Evolutionary conservation across 2,113 vertebrate species (phyloP), one percentile per base, ranked within the genome.

Genomic region (Miniopterus natalensis): DNA sequence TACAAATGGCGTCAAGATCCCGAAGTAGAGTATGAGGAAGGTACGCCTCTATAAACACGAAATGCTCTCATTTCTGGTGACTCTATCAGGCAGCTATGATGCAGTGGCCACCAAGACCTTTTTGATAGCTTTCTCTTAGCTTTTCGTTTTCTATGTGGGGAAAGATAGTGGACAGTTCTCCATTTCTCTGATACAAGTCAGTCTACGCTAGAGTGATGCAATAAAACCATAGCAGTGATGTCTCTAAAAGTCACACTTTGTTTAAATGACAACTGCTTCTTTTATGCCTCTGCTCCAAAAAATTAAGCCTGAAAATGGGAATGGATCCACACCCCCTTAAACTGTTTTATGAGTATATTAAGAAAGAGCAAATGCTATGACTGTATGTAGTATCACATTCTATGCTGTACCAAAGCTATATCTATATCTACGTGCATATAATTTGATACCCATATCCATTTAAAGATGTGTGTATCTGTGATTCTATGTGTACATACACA

Each of bases 401-500:
- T 10, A 79, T 25, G 36, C 10, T 40, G 31, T 25, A 57, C 40
- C 18, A 55, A 49, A n/a, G 27, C 29, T 93, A 20, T 49, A 70
- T 68, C 90, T 92, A 68, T 20, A 36, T 71, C 42, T 84, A 49
- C 66, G 23, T 68, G 66, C 31, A 17, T 73, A 23, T 84, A 95
- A 84, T 71, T 97, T 84, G 86, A 80, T 80, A 77, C n/a, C 10
- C 88, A 84, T 20, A 94, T 55, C 47, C 49, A 74, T 29, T 94
- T 96, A 79, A 94, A 88, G 66, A 59, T 83, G 70, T 51, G 53
- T 75, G 8, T 95, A 90, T 84, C 90, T 84, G 47, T 83, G 31
- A 73, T 80, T 89, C 36, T 84, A 31, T 96, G 95, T 92, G 68
- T 80, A 88, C 89, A 96, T 92, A 96, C 90, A 95, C 95, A 71